Percentiles rank a stretch among this genome's conserved stretches.
These are phyloP conservation scores for Mirza zaza DNA, from an alignment of 2,113 vertebrate species.

Conservation along the genomic window DNA sequence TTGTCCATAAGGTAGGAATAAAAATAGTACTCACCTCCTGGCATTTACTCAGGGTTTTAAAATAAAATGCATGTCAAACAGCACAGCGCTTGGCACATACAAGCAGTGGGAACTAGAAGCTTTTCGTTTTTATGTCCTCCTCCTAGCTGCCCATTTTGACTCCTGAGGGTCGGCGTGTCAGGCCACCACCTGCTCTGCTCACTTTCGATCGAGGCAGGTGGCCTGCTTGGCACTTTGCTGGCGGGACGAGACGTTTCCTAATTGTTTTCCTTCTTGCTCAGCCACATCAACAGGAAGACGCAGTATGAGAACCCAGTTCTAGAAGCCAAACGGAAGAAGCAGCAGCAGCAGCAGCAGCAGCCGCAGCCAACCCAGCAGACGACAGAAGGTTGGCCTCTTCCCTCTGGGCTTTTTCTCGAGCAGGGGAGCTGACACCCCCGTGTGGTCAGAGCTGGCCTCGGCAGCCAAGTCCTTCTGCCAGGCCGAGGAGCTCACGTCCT, in stretches of 20 bases:
- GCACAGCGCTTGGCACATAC: not conserved
- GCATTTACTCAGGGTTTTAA: not conserved
- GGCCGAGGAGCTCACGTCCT: not conserved
- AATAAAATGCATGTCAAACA: not conserved
- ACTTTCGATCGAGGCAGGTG: not conserved
- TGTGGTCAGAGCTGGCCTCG: conserved; percentile 26
- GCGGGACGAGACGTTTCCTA: conserved; percentile 65
- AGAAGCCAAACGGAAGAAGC: conserved; percentile 97
- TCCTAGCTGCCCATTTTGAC: conserved; percentile 31
- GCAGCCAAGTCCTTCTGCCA: fast-evolving
- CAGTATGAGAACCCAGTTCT: conserved; percentile 98
- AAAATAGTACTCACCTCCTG: not conserved
- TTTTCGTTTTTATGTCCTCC: not conserved
- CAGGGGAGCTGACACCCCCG: not conserved
- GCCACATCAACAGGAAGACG: conserved; percentile 99
- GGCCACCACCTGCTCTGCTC: not conserved
- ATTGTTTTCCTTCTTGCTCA: conserved; percentile 81
- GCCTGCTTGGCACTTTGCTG: not conserved
- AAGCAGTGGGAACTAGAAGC: not conserved
- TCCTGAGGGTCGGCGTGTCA: fast-evolving
- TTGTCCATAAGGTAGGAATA: not conserved
- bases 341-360: conserved; percentile 90
- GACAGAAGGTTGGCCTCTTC: conserved; percentile 91
- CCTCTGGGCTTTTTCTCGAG: not conserved
- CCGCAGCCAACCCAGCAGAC: conserved; percentile 90